phyloP scores from a whole-genome alignment of 2,888 invertebrate genomes.

The Graphium colonna region DNA sequence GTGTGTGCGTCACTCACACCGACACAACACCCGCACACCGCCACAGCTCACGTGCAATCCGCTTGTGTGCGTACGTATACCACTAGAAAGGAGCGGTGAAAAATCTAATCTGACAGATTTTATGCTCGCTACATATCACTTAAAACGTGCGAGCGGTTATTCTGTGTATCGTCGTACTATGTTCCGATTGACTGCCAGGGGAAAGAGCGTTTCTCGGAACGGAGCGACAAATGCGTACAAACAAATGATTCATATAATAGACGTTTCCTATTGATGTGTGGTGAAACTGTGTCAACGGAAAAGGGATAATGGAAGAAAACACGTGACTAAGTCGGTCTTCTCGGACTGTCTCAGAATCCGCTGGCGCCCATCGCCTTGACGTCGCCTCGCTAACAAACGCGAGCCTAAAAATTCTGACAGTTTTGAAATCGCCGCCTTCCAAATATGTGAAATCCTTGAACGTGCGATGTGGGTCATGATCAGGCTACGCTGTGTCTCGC shows the following conservation, averaged over 20 bases:
- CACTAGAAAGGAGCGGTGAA: slow-evolving; percentile 67
- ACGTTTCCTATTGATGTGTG: slow-evolving; percentile 24
- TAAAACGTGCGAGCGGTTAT: not conserved
- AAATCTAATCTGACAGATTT: slow-evolving; percentile 55
- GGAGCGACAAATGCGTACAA: slow-evolving; percentile 30
- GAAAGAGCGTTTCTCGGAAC: slow-evolving; percentile 10
- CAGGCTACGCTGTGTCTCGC: slow-evolving; percentile 73
- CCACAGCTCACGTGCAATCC: slow-evolving; percentile 31
- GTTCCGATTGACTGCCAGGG: slow-evolving; percentile 7
- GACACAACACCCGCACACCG: slow-evolving; percentile 29
- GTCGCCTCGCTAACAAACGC: slow-evolving; percentile 52
- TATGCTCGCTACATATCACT: not conserved
- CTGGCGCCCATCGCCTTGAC: slow-evolving; percentile 43
- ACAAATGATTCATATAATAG: slow-evolving; percentile 29
- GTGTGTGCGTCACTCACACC: slow-evolving; percentile 37
- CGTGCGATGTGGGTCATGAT: slow-evolving; percentile 74
- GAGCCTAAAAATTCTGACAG: slow-evolving; percentile 58
- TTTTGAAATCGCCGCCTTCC: slow-evolving; percentile 75
- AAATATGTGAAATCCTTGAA: slow-evolving; percentile 79
- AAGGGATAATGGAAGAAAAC: slow-evolving; percentile 3
- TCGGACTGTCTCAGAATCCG: slow-evolving; percentile 31
- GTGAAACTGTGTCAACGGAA: slow-evolving; percentile 17
- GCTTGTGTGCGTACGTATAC: slow-evolving; percentile 41
- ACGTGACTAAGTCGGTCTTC: not conserved
- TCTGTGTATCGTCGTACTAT: not conserved